Evolutionary conservation across 2,113 vertebrate genomes (phyloP).

Genomic region (Arvicanthis niloticus): DNA sequence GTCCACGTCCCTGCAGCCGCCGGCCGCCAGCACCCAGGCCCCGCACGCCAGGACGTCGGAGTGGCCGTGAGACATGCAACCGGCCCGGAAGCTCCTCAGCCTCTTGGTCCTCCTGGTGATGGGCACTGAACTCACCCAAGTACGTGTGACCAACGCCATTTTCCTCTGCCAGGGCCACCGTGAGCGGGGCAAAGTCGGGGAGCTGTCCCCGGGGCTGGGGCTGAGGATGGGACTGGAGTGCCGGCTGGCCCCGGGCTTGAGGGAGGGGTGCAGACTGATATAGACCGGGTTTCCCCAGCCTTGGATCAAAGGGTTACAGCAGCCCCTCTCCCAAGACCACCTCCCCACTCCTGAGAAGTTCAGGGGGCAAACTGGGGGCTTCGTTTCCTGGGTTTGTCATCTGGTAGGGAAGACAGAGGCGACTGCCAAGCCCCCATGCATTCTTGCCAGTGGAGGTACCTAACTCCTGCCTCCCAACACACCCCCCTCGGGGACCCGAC

Average conservation of each 20-base stretch:
- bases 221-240: neutral
- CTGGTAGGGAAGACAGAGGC: neutral
- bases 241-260: neutral
- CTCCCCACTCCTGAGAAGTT: conserved; percentile 70
- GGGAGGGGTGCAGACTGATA: neutral
- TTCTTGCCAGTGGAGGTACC: neutral
- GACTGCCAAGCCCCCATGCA: neutral
- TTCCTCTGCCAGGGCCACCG: conserved; percentile 75
- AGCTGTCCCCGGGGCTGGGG: conserved; percentile 20
- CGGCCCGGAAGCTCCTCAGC: conserved; percentile 95
- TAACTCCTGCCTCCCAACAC: neutral
- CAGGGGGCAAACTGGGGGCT: neutral
- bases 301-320: neutral
- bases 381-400: neutral
- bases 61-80: conserved; percentile 93
- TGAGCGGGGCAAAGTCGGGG: conserved; percentile 42
- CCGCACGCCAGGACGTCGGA: conserved; percentile 90
- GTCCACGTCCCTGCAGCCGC: conserved; percentile 73
- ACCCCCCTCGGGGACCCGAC: neutral
- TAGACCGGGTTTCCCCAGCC: neutral
- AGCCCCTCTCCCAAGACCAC: neutral
- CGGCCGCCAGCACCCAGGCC: conserved; percentile 69
- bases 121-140: conserved; percentile 98
- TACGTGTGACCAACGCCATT: conserved; percentile 92
- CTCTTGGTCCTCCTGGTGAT: conserved; percentile 96